Evolutionary conservation across 2,113 vertebrate species (phyloP), one percentile per base, ranked within the genome.

Genomic region (Promerops cafer): DNA sequence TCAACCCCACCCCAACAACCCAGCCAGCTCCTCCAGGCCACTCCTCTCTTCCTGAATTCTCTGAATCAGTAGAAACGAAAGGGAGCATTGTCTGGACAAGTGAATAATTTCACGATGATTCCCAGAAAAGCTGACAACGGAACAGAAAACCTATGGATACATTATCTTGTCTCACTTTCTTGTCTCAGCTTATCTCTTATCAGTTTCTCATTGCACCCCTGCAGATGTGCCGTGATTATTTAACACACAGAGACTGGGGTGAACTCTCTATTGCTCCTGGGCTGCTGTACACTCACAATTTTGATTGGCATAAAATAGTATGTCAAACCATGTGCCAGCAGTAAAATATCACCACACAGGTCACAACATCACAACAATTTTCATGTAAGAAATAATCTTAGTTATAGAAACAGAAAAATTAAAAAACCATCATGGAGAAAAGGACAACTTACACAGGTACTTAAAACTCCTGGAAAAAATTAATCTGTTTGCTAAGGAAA

Each of bases 41-140:
- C 33, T 42, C 75, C 24, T 56, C 42, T 69, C 56, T 57, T 83
- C 72, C 87, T 54, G 54, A 4, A 0, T 54, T 40, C 31, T 31
- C 78, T 93, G 82, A 85, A 79, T 82, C 74, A 84, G 33, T 35
- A 45, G 39, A n/a, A 92, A 83, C 44, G 95, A 92, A 95, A 72
- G 49, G 79, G 6, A 17, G 7, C 35, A 19, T 61, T 92, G 66
- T 88, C 78, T 77, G 61, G 56, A 64, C 0, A 2, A 30, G 23
- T 9, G 31, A 82, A 37, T 8, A 2, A 0, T 54, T 87, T 66
- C 60, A 44, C 5, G 8, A 68, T 1, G 1, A 44, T 20, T 87
- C 68, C 53, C 66, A 95, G 78, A 79, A 90, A 83, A 76, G 21
- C 30, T n/a, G 10, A 21, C 27, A 64, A 37, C 1, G 0, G 10